Evolutionary conservation across 2,113 vertebrate species (phyloP).

Genomic region (Hassar affinis): DNA sequence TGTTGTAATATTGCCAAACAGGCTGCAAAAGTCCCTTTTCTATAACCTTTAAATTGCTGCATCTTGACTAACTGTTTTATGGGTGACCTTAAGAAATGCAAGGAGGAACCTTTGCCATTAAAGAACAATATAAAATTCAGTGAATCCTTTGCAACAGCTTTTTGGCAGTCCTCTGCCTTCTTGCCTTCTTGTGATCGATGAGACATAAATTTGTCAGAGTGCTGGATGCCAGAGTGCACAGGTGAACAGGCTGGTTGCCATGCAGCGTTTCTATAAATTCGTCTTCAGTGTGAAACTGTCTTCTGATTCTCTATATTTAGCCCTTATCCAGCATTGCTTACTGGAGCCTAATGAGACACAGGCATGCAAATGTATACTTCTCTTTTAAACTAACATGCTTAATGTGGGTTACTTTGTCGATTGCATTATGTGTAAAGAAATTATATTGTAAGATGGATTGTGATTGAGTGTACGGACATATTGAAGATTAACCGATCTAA

Average conservation of each 20-base stretch:
- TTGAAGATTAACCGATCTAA: not conserved
- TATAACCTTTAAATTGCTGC: slow-evolving; percentile 3
- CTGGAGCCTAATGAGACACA: slow-evolving; percentile 12
- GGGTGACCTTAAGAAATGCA: not conserved
- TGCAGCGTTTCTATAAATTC: slow-evolving; percentile 45
- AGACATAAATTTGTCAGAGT: slow-evolving; percentile 33
- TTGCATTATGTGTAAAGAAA: not conserved
- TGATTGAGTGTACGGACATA: not conserved
- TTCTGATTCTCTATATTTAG: slow-evolving; percentile 26
- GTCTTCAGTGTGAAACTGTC: slow-evolving; percentile 4
- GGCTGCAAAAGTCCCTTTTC: not conserved
- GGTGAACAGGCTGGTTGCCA: slow-evolving; percentile 47
- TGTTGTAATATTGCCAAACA: slow-evolving; percentile 5
- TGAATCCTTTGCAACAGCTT: slow-evolving; percentile 14
- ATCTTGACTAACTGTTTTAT: not conserved
- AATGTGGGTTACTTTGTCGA: not conserved
- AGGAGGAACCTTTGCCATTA: slow-evolving; percentile 6
- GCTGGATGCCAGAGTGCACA: slow-evolving; percentile 43
- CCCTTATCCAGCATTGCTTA: not conserved
- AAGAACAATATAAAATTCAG: slow-evolving; percentile 30
- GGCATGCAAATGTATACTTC: not conserved
- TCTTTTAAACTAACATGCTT: not conserved
- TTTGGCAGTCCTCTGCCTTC: slow-evolving; percentile 17
- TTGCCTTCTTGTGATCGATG: slow-evolving; percentile 29
- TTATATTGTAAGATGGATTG: not conserved